Base-by-base conservation (phyloP, 1,140 invertebrate genomes). In the Habropoda laboriosa region DNA sequence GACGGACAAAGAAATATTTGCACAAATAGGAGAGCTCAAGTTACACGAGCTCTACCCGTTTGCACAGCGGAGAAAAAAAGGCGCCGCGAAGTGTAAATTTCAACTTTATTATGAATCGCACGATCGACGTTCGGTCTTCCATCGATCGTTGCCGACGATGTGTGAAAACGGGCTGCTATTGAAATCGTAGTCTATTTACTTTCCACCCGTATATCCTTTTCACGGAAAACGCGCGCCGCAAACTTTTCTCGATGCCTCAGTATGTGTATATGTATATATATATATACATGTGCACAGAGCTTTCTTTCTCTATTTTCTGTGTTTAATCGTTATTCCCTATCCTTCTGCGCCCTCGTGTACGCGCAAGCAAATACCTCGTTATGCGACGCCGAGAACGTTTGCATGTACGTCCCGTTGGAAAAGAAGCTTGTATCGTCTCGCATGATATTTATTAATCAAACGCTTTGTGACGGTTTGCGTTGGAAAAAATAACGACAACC, bases 151-250 rank as follows among this genome's bases (percentile, higher is more conserved):
- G 13, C 16, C 24, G 38, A 61, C 58, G 35, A 61, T 21, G 35
- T 16, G 35, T 38, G 35, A 45, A 45, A 10, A 45, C 10, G 32
- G 18, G 18, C n/a, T 38, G 35, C n/a, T 38, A 61, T 61, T 61
- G 58, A 38, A 61, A 61, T 61, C 38, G 58, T 61, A 61, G 58
- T n/a, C 58, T 61, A 61, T 61, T 61, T 61, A 32, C 58, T 61
- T 61, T 61, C 12, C 32, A 24, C 58, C 58, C 58, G 18, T 38
- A 61, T 61, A 61, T 61, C n/a, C 35, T 61, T 61, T 61, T 40
- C 58, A 61, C 58, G 21, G 35, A 24, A 24, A 61, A 12, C 58
- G 24, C 58, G 58, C 35, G 21, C 10, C 35, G 16, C 58, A 18
- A 61, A 61, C 58, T 61, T 32, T 38, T 13, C 58, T 24, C 35